Evolutionary conservation across 2,113 vertebrate species (phyloP), one percentile per base, ranked within the genome.

Genomic region (Seriola quinqueradiata): DNA sequence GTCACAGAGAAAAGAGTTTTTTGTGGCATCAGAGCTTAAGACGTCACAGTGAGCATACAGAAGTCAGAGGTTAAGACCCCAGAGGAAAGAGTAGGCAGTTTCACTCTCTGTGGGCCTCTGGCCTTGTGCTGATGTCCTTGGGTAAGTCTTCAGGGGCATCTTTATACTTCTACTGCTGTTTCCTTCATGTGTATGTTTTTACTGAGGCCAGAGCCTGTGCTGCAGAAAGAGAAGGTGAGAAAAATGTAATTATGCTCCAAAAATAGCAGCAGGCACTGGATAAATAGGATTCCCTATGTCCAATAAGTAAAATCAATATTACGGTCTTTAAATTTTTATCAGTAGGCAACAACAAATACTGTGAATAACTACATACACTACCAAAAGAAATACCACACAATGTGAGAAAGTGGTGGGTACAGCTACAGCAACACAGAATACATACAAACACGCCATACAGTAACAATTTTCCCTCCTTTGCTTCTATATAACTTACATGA

Each of bases 181-280:
- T 90, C 85, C 80, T 92, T 95, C 92, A 94, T 82, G 93, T 94
- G 88, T 93, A 95, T n/a, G 89, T 93, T 90, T 93, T 94, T 48
- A 94, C 92, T 75, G 93, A 93, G 58, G 93, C 92, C 85, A 93
- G 80, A 28, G 93, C 93, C 73, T 94, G 93, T 73, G 94, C 93
- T 94, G 85, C 19, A 85, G 54, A 68, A 23, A 36, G 23, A 77
- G 67, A 78, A 23, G 13, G 42, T 25, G 21, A 58, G 25, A 44
- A 59, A 71, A 71, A 21, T 79, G n/a, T 25, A 52, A 28, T 46
- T 46, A 58, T 34, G 21, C n/a, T 80, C 8, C 32, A 48, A 64
- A 59, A n/a, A 68, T n/a, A 38, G 54, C 10, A 50, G 32, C 17
- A 52, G 42, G 61, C 19, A 19, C 17, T 21, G 13, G 59, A 42